Percentiles rank a stretch among this genome's conserved stretches.
Conservation (phyloP, 2,797 vertebrate species). For the Eutrigla gurnardus region DNA sequence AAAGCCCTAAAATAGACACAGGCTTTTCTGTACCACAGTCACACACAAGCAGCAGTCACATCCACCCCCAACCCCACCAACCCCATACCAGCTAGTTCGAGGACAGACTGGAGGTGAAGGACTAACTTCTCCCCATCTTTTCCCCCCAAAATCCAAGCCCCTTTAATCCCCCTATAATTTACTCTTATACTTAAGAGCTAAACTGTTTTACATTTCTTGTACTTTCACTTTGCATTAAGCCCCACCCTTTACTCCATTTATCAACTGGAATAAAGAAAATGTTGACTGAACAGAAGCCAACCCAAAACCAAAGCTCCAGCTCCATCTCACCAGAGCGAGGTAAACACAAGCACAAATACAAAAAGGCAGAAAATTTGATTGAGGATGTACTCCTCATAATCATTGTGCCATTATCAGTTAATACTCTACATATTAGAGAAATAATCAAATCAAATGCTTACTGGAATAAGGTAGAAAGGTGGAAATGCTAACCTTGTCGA, state of each 20-base stretch:
- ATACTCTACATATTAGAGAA: conserved; percentile 29
- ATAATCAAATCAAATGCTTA: conserved; percentile 18
- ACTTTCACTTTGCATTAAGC: conserved; percentile 16
- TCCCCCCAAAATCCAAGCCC: conserved; percentile 45
- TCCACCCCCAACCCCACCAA: conserved; percentile 69
- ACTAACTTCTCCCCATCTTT: conserved; percentile 51
- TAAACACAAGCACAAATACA: conserved; percentile 47
- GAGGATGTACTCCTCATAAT: conserved; percentile 17
- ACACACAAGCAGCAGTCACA: conserved; percentile 99
- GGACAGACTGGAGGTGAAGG: conserved; percentile 63
- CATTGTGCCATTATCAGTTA: conserved; percentile 43
- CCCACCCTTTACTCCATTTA: conserved; percentile 34
- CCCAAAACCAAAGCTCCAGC: conserved; percentile 52
- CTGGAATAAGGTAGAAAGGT: conserved; percentile 30
- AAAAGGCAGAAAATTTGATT: conserved; percentile 32
- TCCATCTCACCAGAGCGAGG: conserved; percentile 59
- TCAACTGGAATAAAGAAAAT: conserved; percentile 46
- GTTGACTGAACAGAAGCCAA: conserved; percentile 53
- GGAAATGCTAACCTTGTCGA: conserved; percentile 88
- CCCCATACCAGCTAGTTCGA: conserved; percentile 55
- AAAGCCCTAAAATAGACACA: conserved; percentile 99
- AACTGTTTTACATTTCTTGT: conserved; percentile 10
- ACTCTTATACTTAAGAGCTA: conserved; percentile 11
- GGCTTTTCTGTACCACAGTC: conserved; percentile 99
- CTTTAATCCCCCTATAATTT: conserved; percentile 8